Evolutionary conservation across 2,797 vertebrate species (phyloP).

Genomic region (Argya squamiceps): DNA sequence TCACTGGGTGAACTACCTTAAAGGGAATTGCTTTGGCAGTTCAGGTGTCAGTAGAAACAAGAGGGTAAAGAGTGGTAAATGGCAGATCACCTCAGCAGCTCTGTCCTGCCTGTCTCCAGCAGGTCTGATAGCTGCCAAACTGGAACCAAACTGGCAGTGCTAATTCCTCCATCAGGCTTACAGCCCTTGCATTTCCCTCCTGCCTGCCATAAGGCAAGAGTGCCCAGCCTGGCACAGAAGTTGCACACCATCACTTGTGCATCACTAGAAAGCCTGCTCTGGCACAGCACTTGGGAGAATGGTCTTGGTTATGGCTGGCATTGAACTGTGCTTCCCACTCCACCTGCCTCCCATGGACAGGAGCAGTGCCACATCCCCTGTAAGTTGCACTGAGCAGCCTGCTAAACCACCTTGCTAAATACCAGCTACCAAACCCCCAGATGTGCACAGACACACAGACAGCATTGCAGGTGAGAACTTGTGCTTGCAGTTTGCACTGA

Average conservation of each 20-base stretch:
- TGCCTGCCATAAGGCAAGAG: not conserved
- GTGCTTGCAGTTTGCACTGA: not conserved
- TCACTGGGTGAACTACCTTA: not conserved
- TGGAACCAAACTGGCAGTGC: not conserved
- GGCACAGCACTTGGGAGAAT: not conserved
- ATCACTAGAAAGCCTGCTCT: not conserved
- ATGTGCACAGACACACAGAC: not conserved
- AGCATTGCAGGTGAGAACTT: not conserved
- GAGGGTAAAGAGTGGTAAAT: not conserved
- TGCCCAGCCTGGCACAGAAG: not conserved
- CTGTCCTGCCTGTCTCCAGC: not conserved
- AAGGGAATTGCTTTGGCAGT: not conserved
- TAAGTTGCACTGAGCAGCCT: accelerated
- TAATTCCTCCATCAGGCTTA: not conserved
- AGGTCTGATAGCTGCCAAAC: not conserved
- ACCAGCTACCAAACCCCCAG: not conserved
- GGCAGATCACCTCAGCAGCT: not conserved
- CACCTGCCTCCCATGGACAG: not conserved
- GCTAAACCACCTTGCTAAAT: not conserved
- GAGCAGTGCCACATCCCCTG: not conserved
- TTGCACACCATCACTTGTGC: not conserved
- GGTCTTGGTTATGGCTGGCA: not conserved
- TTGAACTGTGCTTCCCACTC: not conserved
- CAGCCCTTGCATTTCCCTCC: not conserved
- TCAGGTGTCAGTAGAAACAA: not conserved